phyloP scores from a whole-genome alignment of 1,140 invertebrate species.

The Lethrus apterus region DNA sequence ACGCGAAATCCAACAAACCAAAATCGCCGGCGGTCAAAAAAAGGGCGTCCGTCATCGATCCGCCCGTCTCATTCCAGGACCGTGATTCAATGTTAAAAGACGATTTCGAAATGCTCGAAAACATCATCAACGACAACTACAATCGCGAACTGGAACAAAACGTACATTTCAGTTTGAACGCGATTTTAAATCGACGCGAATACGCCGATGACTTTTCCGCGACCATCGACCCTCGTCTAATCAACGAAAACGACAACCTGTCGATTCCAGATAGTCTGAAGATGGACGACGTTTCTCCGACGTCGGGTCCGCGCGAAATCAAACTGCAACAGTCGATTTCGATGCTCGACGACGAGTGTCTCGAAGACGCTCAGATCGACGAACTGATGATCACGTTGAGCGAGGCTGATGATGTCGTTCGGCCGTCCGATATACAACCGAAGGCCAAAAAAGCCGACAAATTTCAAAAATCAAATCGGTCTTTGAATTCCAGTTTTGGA shows the following conservation, averaged over 20 bases:
- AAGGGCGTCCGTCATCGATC: slow-evolving; percentile 41
- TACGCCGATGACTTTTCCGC: slow-evolving; percentile 31
- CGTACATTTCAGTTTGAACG: slow-evolving; percentile 13
- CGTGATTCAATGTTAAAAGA: slow-evolving; percentile 21
- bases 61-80: slow-evolving; percentile 42
- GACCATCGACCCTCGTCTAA: slow-evolving; percentile 36
- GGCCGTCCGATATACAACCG: slow-evolving; percentile 25
- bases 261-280: slow-evolving; percentile 35
- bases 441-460: slow-evolving; percentile 22
- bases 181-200: slow-evolving; percentile 17
- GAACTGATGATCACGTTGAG: slow-evolving; percentile 48
- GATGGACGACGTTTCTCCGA: slow-evolving; percentile 27
- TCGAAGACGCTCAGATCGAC: slow-evolving; percentile 45
- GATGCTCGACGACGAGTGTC: slow-evolving; percentile 18
- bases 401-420: slow-evolving; percentile 27
- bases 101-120: slow-evolving; percentile 38
- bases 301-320: slow-evolving; percentile 2
- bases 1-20: background rate
- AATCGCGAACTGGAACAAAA: slow-evolving; percentile 15
- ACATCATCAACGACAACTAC: slow-evolving; percentile 32
- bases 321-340: slow-evolving; percentile 39
- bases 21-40: slow-evolving; percentile 20
- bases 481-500: slow-evolving; percentile 19
- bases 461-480: slow-evolving; percentile 14
- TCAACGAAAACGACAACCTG: slow-evolving; percentile 38